A percentile compares a stretch with the other conserved stretches of the same genome.
phyloP scores from a whole-genome alignment of 2,113 vertebrate genomes.

The Hipposideros armiger region DNA sequence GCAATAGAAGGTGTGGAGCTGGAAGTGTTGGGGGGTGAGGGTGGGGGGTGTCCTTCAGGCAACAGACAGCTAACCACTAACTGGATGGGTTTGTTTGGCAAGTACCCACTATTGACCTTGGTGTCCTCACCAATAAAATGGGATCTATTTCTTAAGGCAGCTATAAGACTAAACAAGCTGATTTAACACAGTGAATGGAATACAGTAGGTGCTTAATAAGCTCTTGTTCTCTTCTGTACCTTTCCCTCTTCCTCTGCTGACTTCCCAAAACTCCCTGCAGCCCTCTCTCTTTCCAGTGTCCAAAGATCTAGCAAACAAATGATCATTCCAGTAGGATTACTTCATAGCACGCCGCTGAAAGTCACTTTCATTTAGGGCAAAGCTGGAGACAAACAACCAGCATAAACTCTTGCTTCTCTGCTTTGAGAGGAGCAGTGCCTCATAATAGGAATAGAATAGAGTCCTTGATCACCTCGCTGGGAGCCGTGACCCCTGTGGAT shows the following conservation, averaged over 20 bases:
- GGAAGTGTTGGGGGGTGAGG: background rate
- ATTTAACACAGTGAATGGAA: background rate
- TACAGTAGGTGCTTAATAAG: background rate
- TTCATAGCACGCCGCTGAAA: fast-evolving
- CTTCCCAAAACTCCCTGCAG: background rate
- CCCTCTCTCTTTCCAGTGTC: background rate
- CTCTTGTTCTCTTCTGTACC: background rate
- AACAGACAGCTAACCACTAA: background rate
- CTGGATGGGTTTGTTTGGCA: background rate
- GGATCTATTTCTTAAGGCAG: background rate
- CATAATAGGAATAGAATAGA: background rate
- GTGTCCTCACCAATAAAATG: background rate
- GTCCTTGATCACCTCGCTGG: background rate
- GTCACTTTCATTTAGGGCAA: background rate
- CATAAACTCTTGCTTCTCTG: background rate
- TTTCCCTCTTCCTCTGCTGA: background rate
- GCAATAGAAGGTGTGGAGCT: background rate
- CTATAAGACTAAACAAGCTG: background rate
- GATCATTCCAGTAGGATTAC: background rate
- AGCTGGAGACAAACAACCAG: background rate
- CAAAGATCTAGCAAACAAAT: background rate
- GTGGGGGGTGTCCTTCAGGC: background rate
- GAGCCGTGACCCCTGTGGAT: background rate
- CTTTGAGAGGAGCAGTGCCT: background rate
- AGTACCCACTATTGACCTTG: background rate